A percentile compares a stretch with the other conserved stretches of the same genome.
Evolutionary conservation across 2,797 vertebrate genomes (phyloP).

Genomic region (Enteromius viviparus): DNA sequence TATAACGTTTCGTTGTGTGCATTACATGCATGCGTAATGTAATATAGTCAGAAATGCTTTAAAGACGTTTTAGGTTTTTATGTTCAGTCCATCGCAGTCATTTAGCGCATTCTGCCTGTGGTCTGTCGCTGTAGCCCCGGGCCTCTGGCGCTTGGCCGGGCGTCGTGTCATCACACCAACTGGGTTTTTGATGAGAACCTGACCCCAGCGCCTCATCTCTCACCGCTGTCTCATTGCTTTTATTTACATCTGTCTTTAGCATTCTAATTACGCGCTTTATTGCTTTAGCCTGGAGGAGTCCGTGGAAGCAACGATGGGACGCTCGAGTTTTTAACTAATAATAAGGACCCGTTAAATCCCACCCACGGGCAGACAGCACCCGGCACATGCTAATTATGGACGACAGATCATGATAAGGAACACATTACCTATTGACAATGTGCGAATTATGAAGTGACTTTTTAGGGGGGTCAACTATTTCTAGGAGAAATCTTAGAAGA

Average conservation of each 20-base stretch:
- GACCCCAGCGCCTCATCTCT: constrained; percentile 92
- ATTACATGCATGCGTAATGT: constrained; percentile 51
- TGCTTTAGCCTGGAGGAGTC: constrained; percentile 98
- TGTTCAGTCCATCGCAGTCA: constrained; percentile 77
- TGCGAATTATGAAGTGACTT: constrained; percentile 3
- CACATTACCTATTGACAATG: constrained; percentile 11
- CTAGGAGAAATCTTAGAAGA: not conserved
- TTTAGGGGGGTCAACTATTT: not conserved
- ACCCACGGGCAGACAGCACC: constrained; percentile 73
- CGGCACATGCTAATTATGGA: constrained; percentile 65
- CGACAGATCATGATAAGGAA: constrained; percentile 24
- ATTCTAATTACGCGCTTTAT: constrained; percentile 99
- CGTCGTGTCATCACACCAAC: constrained; percentile 90
- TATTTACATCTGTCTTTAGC: constrained; percentile 99
- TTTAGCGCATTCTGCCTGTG: constrained; percentile 83
- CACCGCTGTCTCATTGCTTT: constrained; percentile 95
- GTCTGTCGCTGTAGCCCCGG: constrained; percentile 81
- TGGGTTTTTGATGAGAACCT: constrained; percentile 90
- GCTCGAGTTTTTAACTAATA: constrained; percentile 86
- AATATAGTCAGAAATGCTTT: constrained; percentile 51
- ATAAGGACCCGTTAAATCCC: constrained; percentile 78
- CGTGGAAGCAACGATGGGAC: constrained; percentile 82
- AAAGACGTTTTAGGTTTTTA: constrained; percentile 66
- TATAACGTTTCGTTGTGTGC: constrained; percentile 46
- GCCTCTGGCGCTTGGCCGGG: constrained; percentile 78